Evolutionary conservation across 2,113 vertebrate genomes (phyloP).

Genomic region (Spizaetus ornatus): DNA sequence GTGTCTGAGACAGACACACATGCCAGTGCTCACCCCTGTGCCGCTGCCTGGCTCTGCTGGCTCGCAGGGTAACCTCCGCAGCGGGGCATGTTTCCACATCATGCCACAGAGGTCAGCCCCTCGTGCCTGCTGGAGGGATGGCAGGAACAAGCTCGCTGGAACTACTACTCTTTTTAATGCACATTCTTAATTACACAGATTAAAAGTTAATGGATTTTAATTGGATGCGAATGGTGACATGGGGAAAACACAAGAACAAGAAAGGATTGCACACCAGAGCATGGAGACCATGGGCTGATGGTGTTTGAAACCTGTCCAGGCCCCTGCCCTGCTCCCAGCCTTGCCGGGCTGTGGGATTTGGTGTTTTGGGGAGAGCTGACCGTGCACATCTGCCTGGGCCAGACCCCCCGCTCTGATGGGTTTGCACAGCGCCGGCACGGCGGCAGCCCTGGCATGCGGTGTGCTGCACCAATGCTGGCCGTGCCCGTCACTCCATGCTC

Average conservation of each 20-base stretch:
- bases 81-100: fast-evolving
- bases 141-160: neutral
- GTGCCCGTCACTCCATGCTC: neutral
- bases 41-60: neutral
- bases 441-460: neutral
- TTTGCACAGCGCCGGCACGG: neutral
- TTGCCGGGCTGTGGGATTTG: neutral
- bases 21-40: fast-evolving
- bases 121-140: fast-evolving
- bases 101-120: fast-evolving
- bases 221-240: neutral
- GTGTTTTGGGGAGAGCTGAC: neutral
- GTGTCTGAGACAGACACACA: neutral
- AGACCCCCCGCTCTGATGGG: fast-evolving
- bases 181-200: neutral
- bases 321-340: neutral
- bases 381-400: too few relatives aligned
- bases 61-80: neutral
- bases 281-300: fast-evolving
- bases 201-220: neutral
- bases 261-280: neutral
- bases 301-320: neutral
- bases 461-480: neutral
- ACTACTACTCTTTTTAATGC: neutral
- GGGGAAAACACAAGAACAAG: neutral